A percentile compares a stretch with the other conserved stretches of the same genome.
These are phyloP conservation scores for Callionymus lyra DNA, from an alignment of 2,113 vertebrate genomes.

Conservation along the genomic window DNA sequence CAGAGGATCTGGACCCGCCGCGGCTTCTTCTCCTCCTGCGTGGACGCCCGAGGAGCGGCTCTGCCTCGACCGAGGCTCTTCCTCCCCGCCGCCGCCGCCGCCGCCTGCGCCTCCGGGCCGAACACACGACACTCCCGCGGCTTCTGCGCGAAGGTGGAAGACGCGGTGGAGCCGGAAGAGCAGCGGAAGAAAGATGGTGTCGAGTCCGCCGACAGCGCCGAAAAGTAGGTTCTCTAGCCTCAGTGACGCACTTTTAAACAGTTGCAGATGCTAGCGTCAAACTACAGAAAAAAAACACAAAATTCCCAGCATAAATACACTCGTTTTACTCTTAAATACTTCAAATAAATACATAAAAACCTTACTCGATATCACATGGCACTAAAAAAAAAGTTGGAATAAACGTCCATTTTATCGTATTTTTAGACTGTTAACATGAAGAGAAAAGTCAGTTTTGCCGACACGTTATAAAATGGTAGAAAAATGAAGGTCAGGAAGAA, in stretches of 20 bases:
- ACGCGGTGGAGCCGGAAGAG: slow-evolving; percentile 38
- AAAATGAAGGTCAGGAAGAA: too few relatives aligned
- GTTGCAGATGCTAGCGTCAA: background rate
- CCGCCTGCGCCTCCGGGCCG: slow-evolving; percentile 10
- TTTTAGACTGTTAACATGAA: too few relatives aligned
- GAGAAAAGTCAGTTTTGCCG: too few relatives aligned
- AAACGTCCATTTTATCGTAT: too few relatives aligned
- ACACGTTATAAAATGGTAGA: too few relatives aligned
- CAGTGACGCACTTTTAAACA: background rate
- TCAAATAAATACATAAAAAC: background rate
- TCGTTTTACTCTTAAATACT: background rate
- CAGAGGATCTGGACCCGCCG: slow-evolving; percentile 33
- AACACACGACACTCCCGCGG: slow-evolving; percentile 10
- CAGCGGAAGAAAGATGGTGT: slow-evolving; percentile 49
- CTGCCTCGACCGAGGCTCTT: slow-evolving; percentile 25
- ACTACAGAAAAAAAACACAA: too few relatives aligned
- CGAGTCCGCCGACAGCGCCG: slow-evolving; percentile 23
- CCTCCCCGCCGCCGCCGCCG: slow-evolving; percentile 23
- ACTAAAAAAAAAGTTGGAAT: too few relatives aligned
- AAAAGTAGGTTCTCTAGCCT: slow-evolving; percentile 56
- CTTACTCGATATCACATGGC: too few relatives aligned
- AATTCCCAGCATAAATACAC: too few relatives aligned
- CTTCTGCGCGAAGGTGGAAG: slow-evolving; percentile 60
- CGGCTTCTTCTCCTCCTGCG: slow-evolving; percentile 26
- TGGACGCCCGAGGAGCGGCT: slow-evolving; percentile 17